A percentile compares a stretch with the other conserved stretches of the same genome.
Conservation (phyloP, 2,113 vertebrate species). For the Corythornis madagascariensis region DNA sequence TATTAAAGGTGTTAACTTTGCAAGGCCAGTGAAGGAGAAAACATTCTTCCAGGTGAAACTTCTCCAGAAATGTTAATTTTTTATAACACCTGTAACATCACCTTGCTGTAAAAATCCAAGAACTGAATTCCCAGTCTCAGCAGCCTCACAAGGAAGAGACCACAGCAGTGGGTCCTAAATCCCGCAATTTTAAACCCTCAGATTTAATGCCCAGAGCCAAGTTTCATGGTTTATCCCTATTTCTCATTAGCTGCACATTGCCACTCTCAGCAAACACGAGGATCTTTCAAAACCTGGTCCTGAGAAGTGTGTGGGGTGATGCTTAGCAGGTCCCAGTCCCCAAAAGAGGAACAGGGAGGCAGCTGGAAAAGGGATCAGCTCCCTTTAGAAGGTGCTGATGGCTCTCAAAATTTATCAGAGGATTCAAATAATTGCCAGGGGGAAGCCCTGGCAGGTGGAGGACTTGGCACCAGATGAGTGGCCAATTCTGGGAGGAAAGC, state of each 20-base stretch:
- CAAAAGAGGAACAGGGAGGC: neutral
- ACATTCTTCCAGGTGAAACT: neutral
- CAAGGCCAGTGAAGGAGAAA: neutral
- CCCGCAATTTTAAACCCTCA: neutral
- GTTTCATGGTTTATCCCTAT: neutral
- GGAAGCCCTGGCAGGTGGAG: neutral
- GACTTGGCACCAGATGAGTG: accelerated
- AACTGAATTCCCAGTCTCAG: neutral
- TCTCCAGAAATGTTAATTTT: neutral
- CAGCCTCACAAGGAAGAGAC: neutral
- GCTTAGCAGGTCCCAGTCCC: neutral
- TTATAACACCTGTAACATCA: too few species aligned
- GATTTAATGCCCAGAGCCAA: neutral
- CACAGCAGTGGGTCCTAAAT: accelerated
- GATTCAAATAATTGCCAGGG: neutral
- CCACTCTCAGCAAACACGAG: neutral
- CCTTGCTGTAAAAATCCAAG: neutral
- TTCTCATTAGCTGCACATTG: neutral
- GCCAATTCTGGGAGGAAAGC: neutral
- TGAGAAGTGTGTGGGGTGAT: neutral
- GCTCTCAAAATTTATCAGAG: neutral
- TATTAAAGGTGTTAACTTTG: neutral
- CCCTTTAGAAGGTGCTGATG: neutral
- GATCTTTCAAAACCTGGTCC: neutral
- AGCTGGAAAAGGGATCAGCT: neutral